Conservation (phyloP, 2,888 invertebrate species). For the Ectemnius cavifrons region DNA sequence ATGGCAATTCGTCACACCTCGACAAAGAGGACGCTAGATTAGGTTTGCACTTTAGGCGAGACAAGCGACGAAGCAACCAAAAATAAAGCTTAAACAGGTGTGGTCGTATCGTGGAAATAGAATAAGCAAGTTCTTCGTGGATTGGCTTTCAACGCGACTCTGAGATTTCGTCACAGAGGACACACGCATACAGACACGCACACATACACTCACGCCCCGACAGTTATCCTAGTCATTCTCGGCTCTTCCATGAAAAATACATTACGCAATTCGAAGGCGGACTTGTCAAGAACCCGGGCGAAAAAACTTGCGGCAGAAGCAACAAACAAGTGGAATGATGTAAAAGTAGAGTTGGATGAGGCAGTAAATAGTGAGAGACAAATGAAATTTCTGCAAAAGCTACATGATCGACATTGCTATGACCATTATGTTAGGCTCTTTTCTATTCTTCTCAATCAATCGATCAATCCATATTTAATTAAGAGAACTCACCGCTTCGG, state of each 20-base stretch:
- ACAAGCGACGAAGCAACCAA: slow-evolving; percentile 39
- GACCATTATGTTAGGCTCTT: slow-evolving; percentile 33
- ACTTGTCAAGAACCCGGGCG: slow-evolving; percentile 24
- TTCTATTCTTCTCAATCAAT: slow-evolving; percentile 27
- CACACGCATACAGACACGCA: too few species aligned
- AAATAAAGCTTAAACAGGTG: slow-evolving; percentile 70
- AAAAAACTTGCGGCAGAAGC: slow-evolving; percentile 15
- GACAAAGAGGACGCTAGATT: too few species aligned
- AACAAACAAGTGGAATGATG: background rate
- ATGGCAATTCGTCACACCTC: slow-evolving; percentile 10
- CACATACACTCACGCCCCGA: too few species aligned
- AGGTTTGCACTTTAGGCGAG: slow-evolving; percentile 8
- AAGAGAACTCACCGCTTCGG: slow-evolving; percentile 49
- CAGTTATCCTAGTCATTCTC: slow-evolving; percentile 12
- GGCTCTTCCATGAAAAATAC: slow-evolving; percentile 35
- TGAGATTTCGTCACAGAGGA: slow-evolving; percentile 45
- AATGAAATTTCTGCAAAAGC: slow-evolving; percentile 41
- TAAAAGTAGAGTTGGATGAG: slow-evolving; percentile 19
- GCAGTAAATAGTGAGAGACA: slow-evolving; percentile 52
- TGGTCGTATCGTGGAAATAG: slow-evolving; percentile 63
- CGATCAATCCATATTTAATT: slow-evolving; percentile 59
- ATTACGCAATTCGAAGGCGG: slow-evolving; percentile 20
- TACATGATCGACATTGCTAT: slow-evolving; percentile 54
- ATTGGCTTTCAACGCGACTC: slow-evolving; percentile 60
- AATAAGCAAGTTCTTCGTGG: slow-evolving; percentile 55